Percentiles rank a stretch among this genome's conserved stretches.
These are phyloP conservation scores for Peromyscus nudipes DNA, from an alignment of 2,797 vertebrate species.

Conservation along the genomic window DNA sequence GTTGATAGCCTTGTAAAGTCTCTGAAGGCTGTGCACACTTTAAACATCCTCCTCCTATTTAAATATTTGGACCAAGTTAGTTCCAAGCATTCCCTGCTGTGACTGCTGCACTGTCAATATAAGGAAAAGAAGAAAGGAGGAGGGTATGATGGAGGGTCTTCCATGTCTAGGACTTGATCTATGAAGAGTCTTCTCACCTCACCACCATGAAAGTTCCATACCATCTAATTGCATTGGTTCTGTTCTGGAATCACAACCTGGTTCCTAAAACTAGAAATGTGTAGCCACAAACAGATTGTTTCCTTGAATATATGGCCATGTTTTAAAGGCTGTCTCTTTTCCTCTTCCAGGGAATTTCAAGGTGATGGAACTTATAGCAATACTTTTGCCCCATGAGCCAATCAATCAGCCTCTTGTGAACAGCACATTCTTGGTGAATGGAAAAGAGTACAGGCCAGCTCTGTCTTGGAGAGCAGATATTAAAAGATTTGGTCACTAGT, in stretches of 20 bases:
- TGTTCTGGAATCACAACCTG: not conserved
- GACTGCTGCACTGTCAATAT: not conserved
- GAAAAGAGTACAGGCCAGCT: rapidly evolving
- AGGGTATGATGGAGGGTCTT: not conserved
- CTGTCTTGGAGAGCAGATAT: not conserved
- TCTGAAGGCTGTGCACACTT: not conserved
- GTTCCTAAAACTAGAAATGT: not conserved
- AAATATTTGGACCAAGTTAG: slow-evolving; percentile 47
- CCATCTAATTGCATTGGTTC: not conserved
- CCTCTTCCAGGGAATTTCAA: not conserved
- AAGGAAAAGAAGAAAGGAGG: slow-evolving; percentile 27
- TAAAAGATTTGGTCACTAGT: rapidly evolving
- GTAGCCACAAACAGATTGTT: not conserved
- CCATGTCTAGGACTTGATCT: not conserved
- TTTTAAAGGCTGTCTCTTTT: not conserved
- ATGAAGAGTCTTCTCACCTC: not conserved
- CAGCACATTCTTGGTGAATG: not conserved
- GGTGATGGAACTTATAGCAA: not conserved
- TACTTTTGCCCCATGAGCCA: not conserved
- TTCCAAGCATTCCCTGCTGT: slow-evolving; percentile 51
- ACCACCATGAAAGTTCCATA: not conserved
- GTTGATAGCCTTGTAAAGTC: not conserved
- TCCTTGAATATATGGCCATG: not conserved
- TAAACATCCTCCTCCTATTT: not conserved
- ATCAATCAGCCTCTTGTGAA: not conserved